Base-by-base conservation (phyloP, 1,140 invertebrate genomes). In the Drosophila azteca region DNA sequence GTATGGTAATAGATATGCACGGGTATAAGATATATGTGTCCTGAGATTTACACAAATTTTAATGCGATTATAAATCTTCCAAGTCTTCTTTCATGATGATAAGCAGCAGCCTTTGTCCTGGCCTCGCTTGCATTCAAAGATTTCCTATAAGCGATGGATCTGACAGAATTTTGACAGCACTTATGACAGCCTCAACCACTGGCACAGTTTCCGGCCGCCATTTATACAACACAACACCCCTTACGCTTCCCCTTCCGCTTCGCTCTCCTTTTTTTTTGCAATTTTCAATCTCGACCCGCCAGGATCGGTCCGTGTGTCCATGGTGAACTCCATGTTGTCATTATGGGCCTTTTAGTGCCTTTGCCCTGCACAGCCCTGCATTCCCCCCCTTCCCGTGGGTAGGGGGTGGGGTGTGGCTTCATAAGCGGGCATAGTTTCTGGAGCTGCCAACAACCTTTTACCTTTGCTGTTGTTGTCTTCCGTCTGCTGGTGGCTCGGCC, bases 21-120 rank as follows among this genome's bases (percentile, higher is more conserved):
- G 44, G 45, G 35, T 39, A 54, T 54, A 58, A 58, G 31, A 48
- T 20, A 49, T 43, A 46, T 49, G 45, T 53, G 48, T 53, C 52
- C 43, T 13, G 61, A 70, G 81, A 80, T 85, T 85, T 85, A 41
- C 62, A 63, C 39, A 70, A 66, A 81, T 77, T 78, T 65, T 74
- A 82, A 74, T 81, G 78, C 65, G 77, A 68, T 80, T 80, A 85
- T 80, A 80, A 85, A 80, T 80, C 70, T 20, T 20, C 17, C 1
- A 20, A 20, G 74, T 57, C 41, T 49, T 55, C 70, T 55, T 60
- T 68, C 78, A 78, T 74, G 76, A 77, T 46, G 66, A 45, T 50
- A 79, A 60, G 46, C 7, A 58, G 67, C 76, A 48, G 62, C 53
- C 69, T 35, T 67, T 55, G 24, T 7, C 17, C 46, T 64, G 8